Conservation (phyloP, 2,113 vertebrate genomes). For the Ciconia stormi region DNA sequence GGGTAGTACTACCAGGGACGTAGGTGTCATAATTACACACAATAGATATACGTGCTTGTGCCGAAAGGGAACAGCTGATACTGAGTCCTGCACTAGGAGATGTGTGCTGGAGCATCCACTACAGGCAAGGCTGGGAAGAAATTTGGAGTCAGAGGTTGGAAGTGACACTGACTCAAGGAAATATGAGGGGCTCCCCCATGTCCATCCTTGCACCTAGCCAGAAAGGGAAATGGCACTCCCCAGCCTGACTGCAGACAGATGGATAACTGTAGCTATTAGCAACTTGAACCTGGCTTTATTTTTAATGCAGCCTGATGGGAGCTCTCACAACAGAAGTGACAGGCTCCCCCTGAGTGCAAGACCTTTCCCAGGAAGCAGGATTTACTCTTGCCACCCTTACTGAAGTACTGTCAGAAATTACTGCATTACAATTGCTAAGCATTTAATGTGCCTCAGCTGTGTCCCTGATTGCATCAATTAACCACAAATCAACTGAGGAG, state of each 20-base stretch:
- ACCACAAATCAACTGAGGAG: neutral
- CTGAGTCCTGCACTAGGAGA: neutral
- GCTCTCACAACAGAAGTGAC: neutral
- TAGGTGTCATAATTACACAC: neutral
- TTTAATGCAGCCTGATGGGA: neutral
- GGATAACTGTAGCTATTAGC: neutral
- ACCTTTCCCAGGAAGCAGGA: neutral
- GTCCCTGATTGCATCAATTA: conserved; percentile 26
- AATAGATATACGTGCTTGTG: neutral
- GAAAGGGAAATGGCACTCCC: neutral
- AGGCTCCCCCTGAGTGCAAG: neutral
- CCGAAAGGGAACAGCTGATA: neutral
- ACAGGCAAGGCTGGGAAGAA: neutral
- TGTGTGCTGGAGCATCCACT: neutral
- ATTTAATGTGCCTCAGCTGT: neutral
- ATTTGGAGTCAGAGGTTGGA: neutral
- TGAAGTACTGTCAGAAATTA: neutral
- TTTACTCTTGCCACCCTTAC: neutral
- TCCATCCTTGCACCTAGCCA: neutral
- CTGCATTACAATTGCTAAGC: neutral
- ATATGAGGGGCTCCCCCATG: neutral
- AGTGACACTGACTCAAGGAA: neutral
- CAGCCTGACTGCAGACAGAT: neutral
- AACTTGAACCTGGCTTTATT: neutral
- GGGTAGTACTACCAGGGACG: neutral